These are phyloP conservation scores for Pachyramphus minor DNA, from an alignment of 2,113 vertebrate species.

Conservation along the genomic window DNA sequence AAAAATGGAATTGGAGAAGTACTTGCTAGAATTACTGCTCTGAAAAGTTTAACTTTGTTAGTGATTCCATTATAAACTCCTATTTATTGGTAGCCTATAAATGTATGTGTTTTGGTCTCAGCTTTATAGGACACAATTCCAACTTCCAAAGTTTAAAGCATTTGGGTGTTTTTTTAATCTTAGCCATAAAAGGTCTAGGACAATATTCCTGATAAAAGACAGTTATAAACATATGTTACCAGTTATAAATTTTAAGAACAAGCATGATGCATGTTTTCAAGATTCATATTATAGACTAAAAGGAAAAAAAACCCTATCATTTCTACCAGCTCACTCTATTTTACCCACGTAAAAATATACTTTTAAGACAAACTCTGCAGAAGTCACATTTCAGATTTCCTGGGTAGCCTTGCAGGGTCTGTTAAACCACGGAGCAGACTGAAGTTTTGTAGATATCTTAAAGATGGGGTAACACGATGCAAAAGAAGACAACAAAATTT, in stretches of 20 bases:
- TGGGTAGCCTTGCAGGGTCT: not conserved
- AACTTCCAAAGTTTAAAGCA: conserved; percentile 51
- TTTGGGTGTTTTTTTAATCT: conserved; percentile 20
- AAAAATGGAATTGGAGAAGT: not conserved
- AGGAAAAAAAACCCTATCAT: not conserved
- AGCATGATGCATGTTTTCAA: not conserved
- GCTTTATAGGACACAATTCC: conserved; percentile 65
- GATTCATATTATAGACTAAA: not conserved
- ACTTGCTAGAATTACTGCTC: conserved; percentile 31
- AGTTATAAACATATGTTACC: conserved; percentile 15
- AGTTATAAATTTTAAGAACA: not conserved
- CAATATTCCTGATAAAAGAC: conserved; percentile 16
- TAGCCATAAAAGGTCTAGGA: conserved; percentile 44
- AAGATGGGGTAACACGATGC: not conserved
- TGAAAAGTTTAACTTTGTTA: conserved; percentile 65
- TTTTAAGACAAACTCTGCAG: not conserved
- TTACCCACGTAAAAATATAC: not conserved
- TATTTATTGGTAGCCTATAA: conserved; percentile 71
- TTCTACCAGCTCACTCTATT: not conserved
- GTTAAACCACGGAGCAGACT: not conserved
- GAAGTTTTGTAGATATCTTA: not conserved
- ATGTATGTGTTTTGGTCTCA: conserved; percentile 48
- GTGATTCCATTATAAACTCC: conserved; percentile 63
- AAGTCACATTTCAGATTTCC: not conserved
- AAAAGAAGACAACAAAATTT: not conserved